Percentiles rank a stretch among this genome's conserved stretches.
phyloP scores from a whole-genome alignment of 2,888 invertebrate genomes.

The Brachycybe producta region DNA sequence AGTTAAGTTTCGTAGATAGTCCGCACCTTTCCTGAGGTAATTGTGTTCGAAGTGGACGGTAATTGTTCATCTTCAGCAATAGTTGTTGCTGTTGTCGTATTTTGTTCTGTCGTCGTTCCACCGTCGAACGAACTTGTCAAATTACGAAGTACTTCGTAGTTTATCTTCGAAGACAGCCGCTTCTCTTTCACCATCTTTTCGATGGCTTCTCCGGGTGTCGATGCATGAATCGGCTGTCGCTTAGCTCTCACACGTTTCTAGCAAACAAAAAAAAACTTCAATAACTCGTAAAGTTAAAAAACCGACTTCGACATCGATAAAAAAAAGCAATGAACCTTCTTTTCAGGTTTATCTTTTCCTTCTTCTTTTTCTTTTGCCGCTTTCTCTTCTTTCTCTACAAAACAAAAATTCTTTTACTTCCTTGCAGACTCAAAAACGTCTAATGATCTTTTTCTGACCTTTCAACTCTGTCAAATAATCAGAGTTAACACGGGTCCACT shows the following conservation, averaged over 20 bases:
- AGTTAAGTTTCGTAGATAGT: no score
- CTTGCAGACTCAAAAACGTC: background rate
- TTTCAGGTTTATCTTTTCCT: constrained; percentile 58
- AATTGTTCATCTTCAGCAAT: no score
- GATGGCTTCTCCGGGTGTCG: constrained; percentile 67
- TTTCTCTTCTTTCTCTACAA: constrained; percentile 64
- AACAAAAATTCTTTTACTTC: constrained; percentile 7
- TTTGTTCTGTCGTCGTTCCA: background rate
- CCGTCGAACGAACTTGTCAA: no score
- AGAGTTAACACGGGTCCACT: constrained; percentile 83
- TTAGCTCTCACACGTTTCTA: constrained; percentile 25
- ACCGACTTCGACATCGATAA: constrained; percentile 21
- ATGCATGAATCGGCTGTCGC: constrained; percentile 29
- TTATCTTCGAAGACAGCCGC: constrained; percentile 90
- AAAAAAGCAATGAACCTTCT: constrained; percentile 40
- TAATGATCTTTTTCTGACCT: constrained; percentile 47
- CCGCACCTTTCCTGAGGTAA: no score
- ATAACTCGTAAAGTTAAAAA: constrained; percentile 29
- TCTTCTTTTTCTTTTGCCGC: constrained; percentile 68
- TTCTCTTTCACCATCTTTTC: constrained; percentile 93
- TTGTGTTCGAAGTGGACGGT: no score
- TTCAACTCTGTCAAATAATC: constrained; percentile 72
- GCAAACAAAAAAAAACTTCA: constrained; percentile 16
- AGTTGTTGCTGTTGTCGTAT: background rate
- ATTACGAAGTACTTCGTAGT: constrained; percentile 88